Evolutionary conservation across 2,888 invertebrate species (phyloP).

Genomic region (Teleiodes luculella): DNA sequence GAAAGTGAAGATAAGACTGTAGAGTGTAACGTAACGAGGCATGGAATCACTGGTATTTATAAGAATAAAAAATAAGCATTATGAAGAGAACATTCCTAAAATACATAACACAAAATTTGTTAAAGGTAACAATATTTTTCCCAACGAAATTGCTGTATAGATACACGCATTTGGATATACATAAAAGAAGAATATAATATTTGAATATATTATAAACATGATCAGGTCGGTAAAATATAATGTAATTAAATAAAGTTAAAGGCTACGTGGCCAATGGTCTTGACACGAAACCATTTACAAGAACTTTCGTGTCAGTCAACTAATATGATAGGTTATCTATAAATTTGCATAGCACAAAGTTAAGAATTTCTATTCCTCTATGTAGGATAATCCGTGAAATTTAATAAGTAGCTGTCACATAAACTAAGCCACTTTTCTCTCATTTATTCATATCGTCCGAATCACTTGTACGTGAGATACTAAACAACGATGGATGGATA

Average conservation of each 20-base stretch:
- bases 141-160: no score
- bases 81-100: background rate
- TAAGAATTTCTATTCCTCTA: background rate
- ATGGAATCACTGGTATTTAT: background rate
- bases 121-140: no score
- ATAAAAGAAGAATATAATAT: no score
- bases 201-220: no score
- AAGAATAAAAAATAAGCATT: background rate
- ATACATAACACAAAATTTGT: no score
- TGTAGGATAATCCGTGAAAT: background rate
- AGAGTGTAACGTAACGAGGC: slow-evolving; percentile 1
- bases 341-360: background rate
- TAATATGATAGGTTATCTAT: background rate
- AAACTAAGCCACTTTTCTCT: background rate
- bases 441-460: background rate
- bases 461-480: slow-evolving; percentile 3
- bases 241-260: no score
- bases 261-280: no score
- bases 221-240: no score
- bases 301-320: no score
- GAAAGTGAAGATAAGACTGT: slow-evolving; percentile 4
- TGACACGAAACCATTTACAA: no score
- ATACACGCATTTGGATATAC: no score
- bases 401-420: background rate
- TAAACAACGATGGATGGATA: background rate